phyloP scores from a whole-genome alignment of 2,888 invertebrate genomes.

The Scaptomyza reducta region DNA sequence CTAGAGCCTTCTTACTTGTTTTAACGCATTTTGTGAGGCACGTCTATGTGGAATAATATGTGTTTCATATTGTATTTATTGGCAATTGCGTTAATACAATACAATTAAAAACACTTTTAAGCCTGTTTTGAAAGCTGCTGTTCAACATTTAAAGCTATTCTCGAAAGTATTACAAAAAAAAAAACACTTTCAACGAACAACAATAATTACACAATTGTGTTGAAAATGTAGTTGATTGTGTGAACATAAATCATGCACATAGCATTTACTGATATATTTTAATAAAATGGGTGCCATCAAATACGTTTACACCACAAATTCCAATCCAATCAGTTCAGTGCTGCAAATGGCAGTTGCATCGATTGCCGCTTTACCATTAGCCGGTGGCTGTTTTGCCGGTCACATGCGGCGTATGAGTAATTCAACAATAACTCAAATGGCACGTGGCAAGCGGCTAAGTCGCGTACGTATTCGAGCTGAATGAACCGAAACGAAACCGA shows the following conservation, averaged over 20 bases:
- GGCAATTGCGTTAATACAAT: neutral
- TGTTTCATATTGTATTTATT: neutral
- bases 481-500: slow-evolving; percentile 27
- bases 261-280: neutral
- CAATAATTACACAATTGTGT: no score
- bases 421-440: slow-evolving; percentile 44
- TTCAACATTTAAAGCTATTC: neutral
- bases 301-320: slow-evolving; percentile 9
- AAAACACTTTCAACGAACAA: neutral
- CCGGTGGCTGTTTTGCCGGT: neutral
- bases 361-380: slow-evolving; percentile 32
- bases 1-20: no score
- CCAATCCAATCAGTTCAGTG: slow-evolving; percentile 21
- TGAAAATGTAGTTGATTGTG: slow-evolving; percentile 1
- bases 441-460: slow-evolving; percentile 46
- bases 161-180: neutral
- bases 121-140: neutral
- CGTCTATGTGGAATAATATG: no score
- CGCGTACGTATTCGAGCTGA: slow-evolving; percentile 23
- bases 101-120: neutral
- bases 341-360: slow-evolving; percentile 25
- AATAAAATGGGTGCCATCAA: slow-evolving; percentile 2
- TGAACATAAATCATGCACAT: slow-evolving; percentile 1
- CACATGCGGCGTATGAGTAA: slow-evolving; percentile 68
- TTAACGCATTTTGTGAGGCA: no score